A percentile compares a stretch with the other conserved stretches of the same genome.
Conservation (phyloP, 2,113 vertebrate species). For the Brachyistius frenatus region DNA sequence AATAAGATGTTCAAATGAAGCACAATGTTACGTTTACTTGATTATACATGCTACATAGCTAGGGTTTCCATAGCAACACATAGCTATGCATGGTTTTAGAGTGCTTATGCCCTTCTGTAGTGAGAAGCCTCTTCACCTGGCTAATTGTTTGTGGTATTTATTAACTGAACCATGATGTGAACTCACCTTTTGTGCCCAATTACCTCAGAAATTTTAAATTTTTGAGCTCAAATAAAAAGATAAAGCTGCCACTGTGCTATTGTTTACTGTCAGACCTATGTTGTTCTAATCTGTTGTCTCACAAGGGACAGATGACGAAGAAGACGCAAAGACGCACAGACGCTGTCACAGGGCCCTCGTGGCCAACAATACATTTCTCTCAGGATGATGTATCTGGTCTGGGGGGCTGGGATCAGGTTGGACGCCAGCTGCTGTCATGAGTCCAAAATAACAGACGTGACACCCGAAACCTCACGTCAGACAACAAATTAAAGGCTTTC, state of each 20-base stretch:
- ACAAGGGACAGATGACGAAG: not conserved
- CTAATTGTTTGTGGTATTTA: conserved; percentile 45
- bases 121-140: conserved; percentile 61
- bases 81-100: conserved; percentile 75
- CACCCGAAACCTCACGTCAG: not conserved
- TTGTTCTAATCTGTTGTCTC: not conserved
- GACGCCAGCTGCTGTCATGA: not conserved
- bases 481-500: not conserved
- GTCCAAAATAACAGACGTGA: conserved; percentile 9
- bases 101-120: conserved; percentile 54
- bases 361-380: conserved; percentile 3
- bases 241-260: conserved; percentile 22
- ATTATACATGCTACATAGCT: conserved; percentile 32
- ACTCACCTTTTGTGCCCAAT: conserved; percentile 79
- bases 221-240: conserved; percentile 76
- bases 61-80: conserved; percentile 51
- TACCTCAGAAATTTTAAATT: conserved; percentile 54
- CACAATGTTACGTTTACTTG: conserved; percentile 62
- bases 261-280: conserved; percentile 26
- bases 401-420: not conserved
- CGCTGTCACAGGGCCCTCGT: not conserved
- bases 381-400: not conserved
- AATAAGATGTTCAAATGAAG: conserved; percentile 54
- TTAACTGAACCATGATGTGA: conserved; percentile 67
- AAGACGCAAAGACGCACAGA: not conserved